Evolutionary conservation across 2,113 vertebrate genomes (phyloP).

Genomic region (Bungarus multicinctus): DNA sequence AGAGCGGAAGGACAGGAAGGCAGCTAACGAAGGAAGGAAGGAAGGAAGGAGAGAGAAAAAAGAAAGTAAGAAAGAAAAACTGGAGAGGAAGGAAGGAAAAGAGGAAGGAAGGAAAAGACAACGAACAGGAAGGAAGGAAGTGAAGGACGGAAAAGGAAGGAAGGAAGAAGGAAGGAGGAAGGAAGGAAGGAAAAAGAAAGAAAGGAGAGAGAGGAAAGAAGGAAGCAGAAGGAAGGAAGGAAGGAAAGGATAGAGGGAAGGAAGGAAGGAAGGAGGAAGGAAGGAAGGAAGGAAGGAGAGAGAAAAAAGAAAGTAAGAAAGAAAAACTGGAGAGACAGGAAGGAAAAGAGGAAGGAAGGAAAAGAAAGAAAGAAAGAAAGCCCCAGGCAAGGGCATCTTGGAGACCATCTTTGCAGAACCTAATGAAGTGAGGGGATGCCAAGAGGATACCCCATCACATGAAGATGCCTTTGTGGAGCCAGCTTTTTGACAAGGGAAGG

Average conservation of each 20-base stretch:
- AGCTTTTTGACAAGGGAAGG: neutral
- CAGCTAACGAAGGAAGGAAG: fast-evolving
- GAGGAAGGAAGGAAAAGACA: no score
- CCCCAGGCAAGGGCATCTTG: neutral
- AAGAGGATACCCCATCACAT: neutral
- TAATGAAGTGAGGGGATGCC: neutral
- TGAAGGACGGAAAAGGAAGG: fast-evolving
- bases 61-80: no score
- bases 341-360: no score
- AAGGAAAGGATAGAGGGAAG: fast-evolving
- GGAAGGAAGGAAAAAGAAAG: no score
- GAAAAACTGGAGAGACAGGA: no score
- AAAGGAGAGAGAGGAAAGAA: no score
- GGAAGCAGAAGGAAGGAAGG: no score
- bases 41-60: no score
- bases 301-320: no score
- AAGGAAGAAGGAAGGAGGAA: fast-evolving
- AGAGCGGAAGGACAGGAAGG: no score
- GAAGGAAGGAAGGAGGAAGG: no score
- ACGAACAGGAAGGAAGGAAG: fast-evolving
- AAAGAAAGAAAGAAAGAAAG: neutral
- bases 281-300: no score
- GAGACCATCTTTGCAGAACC: neutral
- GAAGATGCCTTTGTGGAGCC: neutral
- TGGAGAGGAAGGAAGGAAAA: fast-evolving